Base-by-base conservation (phyloP, 2,888 invertebrate genomes). In the Pammene fasciana region DNA sequence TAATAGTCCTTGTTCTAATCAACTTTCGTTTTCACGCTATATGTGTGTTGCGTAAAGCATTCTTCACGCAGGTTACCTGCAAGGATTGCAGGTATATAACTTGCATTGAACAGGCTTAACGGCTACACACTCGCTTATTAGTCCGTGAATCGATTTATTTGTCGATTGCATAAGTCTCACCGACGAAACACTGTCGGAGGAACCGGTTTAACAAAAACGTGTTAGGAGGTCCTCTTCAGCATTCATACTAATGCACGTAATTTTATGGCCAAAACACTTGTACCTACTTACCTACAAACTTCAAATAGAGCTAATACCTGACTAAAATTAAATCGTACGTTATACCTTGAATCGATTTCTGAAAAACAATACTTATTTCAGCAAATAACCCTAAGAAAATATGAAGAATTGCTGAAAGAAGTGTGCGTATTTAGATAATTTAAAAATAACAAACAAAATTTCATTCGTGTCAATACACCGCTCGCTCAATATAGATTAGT, bases 121-220 rank as follows among this genome's bases (percentile, higher is more conserved):
- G 13, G 57, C 70, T 60, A 60, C 67, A 71, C 56, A 71, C 52
- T 65, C 59, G 38, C 36, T 43, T 64, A 67, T 60, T 68, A 68
- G 68, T 66, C 56, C 70, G 74, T 77, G 76, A 81, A 82, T 83
- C 79, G 79, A 78, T 85, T 79, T 82, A 86, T 88, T 84, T 86
- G 84, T 83, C 82, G 83, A 87, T 91, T 91, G 88, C 90, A 88
- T 91, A 90, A 90, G 87, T 84, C 80, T 80, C 83, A 77, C 75
- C 79, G 78, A 77, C 78, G 79, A 79, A 82, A 80, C 82, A 81
- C 75, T 85, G 84, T 82, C 80, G 79, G 81, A 74, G 84, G 84
- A 89, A 92, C 92, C 92, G 92, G 92, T 92, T 92, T 87, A 76
- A 73, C 82, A 83, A 86, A 89, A 90, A 90, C 91, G 87, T 89